Percentiles rank a stretch among this genome's conserved stretches.
Conservation (phyloP, 1,140 invertebrate genomes). For the Trinorchestia longiramus region DNA sequence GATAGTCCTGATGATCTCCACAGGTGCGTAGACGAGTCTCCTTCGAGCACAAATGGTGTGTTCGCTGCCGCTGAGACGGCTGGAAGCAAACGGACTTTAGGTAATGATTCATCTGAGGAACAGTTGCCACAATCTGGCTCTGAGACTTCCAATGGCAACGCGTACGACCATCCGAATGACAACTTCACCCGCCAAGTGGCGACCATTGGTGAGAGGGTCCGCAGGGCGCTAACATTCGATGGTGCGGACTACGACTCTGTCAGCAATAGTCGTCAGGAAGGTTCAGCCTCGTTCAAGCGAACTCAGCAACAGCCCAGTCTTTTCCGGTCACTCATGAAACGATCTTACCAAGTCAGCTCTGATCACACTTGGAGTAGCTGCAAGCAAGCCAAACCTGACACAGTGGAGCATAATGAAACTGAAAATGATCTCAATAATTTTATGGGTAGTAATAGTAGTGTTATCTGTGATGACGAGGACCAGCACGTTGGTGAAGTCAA, state of each 20-base stretch:
- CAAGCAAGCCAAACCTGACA: constrained; percentile 21
- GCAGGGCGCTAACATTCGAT: constrained; percentile 24
- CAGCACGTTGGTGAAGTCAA: background rate
- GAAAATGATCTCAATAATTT: constrained; percentile 34
- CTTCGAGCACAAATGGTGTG: constrained; percentile 29
- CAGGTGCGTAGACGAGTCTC: constrained; percentile 23
- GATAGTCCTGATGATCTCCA: background rate
- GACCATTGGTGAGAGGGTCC: constrained; percentile 46
- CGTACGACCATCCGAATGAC: background rate
- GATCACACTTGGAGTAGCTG: constrained; percentile 36
- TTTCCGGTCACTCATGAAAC: constrained; percentile 32
- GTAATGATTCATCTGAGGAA: background rate
- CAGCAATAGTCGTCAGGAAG: constrained; percentile 16
- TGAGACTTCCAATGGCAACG: background rate
- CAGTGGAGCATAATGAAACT: background rate
- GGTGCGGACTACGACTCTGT: constrained; percentile 4
- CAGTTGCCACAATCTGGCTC: background rate
- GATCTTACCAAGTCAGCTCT: constrained; percentile 28
- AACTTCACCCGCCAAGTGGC: constrained; percentile 3
- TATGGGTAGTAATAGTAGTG: constrained; percentile 9
- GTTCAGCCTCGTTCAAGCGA: background rate
- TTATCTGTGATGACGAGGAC: constrained; percentile 10
- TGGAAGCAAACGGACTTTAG: constrained; percentile 58
- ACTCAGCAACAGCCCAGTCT: constrained; percentile 4
- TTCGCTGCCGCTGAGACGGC: constrained; percentile 61